Evolutionary conservation across 2,888 invertebrate genomes (phyloP).

Genomic region (Hipparchia semele): DNA sequence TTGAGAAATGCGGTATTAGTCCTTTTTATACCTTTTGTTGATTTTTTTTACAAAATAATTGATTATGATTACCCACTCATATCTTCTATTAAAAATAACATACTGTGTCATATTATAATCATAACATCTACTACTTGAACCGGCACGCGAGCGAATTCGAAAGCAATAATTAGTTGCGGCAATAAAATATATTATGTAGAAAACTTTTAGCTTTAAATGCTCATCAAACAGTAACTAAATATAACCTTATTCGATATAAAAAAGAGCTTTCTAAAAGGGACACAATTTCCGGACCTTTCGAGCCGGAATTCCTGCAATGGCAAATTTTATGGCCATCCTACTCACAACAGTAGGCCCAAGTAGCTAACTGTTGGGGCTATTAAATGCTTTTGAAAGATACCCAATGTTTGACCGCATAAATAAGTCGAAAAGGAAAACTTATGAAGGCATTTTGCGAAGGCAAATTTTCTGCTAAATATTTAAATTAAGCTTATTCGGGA

Average conservation of each 20-base stretch:
- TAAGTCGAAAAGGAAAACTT: slow-evolving; percentile 20
- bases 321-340: neutral
- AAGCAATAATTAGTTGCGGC: neutral
- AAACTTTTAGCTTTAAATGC: neutral
- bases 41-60: no score
- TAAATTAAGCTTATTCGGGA: neutral
- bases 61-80: no score
- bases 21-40: no score
- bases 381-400: slow-evolving; percentile 13
- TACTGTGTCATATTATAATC: no score
- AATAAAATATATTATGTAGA: neutral
- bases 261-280: neutral
- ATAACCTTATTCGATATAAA: neutral
- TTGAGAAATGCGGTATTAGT: no score
- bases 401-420: slow-evolving; percentile 12
- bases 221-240: neutral
- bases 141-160: neutral
- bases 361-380: slow-evolving; percentile 14
- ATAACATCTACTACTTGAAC: no score
- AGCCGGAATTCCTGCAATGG: neutral
- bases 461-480: slow-evolving; percentile 14
- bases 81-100: no score
- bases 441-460: slow-evolving; percentile 9
- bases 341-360: neutral
- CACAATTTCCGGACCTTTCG: neutral